Percentiles rank a stretch among this genome's conserved stretches.
phyloP scores from a whole-genome alignment of 2,113 vertebrate genomes.

The Epinephelus lanceolatus region DNA sequence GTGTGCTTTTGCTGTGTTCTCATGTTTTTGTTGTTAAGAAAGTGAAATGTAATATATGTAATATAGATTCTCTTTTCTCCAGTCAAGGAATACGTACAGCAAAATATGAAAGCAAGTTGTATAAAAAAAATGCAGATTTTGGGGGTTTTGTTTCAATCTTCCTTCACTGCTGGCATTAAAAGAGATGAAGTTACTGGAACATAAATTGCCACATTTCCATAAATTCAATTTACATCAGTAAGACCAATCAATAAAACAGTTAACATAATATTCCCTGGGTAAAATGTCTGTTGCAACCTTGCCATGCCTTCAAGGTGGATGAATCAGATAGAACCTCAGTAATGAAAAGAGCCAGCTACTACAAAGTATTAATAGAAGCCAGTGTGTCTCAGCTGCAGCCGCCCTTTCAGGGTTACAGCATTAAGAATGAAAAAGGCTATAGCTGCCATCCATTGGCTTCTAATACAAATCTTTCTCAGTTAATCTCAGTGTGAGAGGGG shows the following conservation, averaged over 20 bases:
- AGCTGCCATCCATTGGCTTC: constrained; percentile 7
- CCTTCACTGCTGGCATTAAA: not conserved
- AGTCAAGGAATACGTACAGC: not conserved
- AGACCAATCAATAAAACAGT: constrained; percentile 32
- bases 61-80: not conserved
- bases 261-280: constrained; percentile 1
- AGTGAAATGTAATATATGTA: not conserved
- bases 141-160: not conserved
- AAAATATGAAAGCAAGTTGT: not conserved
- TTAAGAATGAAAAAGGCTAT: constrained; percentile 3
- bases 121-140: not conserved
- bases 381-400: constrained; percentile 25
- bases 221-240: not conserved
- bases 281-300: constrained; percentile 27
- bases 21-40: not conserved
- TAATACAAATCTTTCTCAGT: constrained; percentile 17
- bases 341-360: constrained; percentile 22
- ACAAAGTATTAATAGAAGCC: constrained; percentile 30
- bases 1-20: not conserved
- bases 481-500: not conserved
- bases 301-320: constrained; percentile 21
- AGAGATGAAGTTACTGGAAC: not conserved
- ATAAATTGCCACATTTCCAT: constrained; percentile 10
- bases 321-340: constrained; percentile 21
- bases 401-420: constrained; percentile 14